Percentiles rank a stretch among this genome's conserved stretches.
Conservation (phyloP, 2,797 vertebrate species). For the Scyliorhinus canicula region DNA sequence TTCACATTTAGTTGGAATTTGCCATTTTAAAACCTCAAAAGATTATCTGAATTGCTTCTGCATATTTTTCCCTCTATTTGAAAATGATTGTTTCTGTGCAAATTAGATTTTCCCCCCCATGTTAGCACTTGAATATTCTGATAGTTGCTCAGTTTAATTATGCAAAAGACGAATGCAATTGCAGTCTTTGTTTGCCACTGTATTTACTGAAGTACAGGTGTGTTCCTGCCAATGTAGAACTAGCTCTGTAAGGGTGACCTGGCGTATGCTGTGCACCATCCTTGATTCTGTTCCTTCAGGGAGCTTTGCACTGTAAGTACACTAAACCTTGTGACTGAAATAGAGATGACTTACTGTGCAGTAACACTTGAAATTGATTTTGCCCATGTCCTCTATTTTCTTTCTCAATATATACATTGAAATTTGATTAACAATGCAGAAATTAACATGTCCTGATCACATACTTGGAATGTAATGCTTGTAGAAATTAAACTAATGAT, state of each 20-base stretch:
- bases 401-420: background rate
- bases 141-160: constrained; percentile 27
- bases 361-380: constrained; percentile 37
- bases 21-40: constrained; percentile 14
- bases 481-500: constrained; percentile 17
- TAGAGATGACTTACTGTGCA: constrained; percentile 28
- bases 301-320: constrained; percentile 98
- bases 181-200: constrained; percentile 78
- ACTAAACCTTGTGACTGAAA: constrained; percentile 56
- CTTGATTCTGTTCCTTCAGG: constrained; percentile 84
- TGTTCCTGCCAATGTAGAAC: constrained; percentile 78
- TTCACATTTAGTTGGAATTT: constrained; percentile 34
- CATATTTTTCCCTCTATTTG: constrained; percentile 33
- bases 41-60: constrained; percentile 14
- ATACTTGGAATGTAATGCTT: constrained; percentile 14
- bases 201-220: constrained; percentile 82
- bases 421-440: background rate
- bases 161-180: constrained; percentile 61
- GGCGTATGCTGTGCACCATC: constrained; percentile 87
- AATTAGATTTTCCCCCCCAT: background rate
- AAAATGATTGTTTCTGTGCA: constrained; percentile 33
- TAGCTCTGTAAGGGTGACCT: constrained; percentile 90
- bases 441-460: constrained; percentile 7
- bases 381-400: constrained; percentile 22
- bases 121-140: constrained; percentile 11